Percentiles rank a stretch among this genome's conserved stretches.
Evolutionary conservation across 2,113 vertebrate species (phyloP).

Genomic region (Plecturocebus donacophilus): DNA sequence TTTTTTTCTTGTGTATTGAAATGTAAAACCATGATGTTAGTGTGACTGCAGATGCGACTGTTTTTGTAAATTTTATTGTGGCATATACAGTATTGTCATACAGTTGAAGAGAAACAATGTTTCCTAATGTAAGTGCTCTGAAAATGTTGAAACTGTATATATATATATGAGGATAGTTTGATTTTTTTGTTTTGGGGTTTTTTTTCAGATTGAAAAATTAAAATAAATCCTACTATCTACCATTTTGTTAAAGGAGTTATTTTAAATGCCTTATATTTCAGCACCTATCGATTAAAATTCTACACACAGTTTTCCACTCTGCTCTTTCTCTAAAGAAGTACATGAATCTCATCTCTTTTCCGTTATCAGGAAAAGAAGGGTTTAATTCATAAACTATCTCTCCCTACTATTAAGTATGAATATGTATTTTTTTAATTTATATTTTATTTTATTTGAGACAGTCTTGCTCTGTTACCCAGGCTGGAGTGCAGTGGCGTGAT

Average conservation of each 20-base stretch:
- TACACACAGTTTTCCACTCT: background rate
- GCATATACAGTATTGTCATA: conserved; percentile 64
- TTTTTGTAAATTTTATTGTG: conserved; percentile 72
- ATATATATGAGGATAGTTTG: conserved; percentile 17
- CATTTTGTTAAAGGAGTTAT: conserved; percentile 75
- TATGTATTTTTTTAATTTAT: background rate
- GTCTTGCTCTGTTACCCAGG: too few relatives aligned
- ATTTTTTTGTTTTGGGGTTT: background rate
- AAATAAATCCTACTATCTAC: conserved; percentile 81
- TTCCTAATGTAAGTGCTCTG: conserved; percentile 76
- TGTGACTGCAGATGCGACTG: conserved; percentile 43
- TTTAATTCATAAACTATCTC: background rate
- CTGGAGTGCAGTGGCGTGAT: too few relatives aligned
- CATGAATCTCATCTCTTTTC: background rate
- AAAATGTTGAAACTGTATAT: conserved; percentile 78
- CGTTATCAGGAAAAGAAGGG: background rate
- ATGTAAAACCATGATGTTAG: conserved; percentile 76
- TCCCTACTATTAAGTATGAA: background rate
- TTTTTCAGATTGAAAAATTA: conserved; percentile 82
- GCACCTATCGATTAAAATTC: background rate
- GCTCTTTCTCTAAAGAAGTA: background rate
- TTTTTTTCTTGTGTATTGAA: conserved; percentile 75
- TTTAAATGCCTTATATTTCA: conserved; percentile 53
- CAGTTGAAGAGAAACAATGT: conserved; percentile 52
- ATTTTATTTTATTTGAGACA: too few relatives aligned